phyloP scores from a whole-genome alignment of 2,888 invertebrate species.

The Digitonthophagus gazella region DNA sequence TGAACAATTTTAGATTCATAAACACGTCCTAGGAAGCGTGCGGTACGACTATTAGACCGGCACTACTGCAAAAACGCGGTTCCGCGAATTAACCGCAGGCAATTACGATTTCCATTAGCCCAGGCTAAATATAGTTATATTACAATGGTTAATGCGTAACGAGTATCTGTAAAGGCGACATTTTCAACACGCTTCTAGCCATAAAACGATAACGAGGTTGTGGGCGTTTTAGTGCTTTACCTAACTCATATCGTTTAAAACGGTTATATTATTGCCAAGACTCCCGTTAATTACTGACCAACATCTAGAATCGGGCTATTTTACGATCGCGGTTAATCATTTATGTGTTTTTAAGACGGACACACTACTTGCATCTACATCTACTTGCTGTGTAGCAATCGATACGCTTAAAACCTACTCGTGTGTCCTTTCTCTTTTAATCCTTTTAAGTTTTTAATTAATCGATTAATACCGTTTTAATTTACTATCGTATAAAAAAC shows the following conservation, averaged over 20 bases:
- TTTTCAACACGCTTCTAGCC: not conserved
- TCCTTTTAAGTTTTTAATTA: no score
- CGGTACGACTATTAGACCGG: not conserved
- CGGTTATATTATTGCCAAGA: not conserved
- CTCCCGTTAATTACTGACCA: not conserved
- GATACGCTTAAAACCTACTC: no score
- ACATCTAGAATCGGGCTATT: not conserved
- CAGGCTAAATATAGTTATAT: not conserved
- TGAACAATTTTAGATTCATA: slow-evolving; percentile 7
- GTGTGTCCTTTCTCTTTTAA: no score
- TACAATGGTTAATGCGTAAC: not conserved
- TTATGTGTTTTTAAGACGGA: not conserved
- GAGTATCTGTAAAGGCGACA: not conserved
- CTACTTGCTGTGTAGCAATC: no score
- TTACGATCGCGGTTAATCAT: not conserved
- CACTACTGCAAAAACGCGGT: not conserved
- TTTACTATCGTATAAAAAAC: no score
- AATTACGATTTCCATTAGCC: not conserved
- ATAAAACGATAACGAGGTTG: not conserved
- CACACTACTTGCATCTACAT: no score
- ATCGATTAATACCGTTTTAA: no score
- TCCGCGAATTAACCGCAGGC: not conserved
- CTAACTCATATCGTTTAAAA: not conserved
- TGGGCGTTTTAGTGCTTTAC: not conserved
- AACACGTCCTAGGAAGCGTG: not conserved